Evolutionary conservation across 2,888 invertebrate species (phyloP), one percentile per base, ranked within the genome.

Genomic region (Cyclophora albipunctata): DNA sequence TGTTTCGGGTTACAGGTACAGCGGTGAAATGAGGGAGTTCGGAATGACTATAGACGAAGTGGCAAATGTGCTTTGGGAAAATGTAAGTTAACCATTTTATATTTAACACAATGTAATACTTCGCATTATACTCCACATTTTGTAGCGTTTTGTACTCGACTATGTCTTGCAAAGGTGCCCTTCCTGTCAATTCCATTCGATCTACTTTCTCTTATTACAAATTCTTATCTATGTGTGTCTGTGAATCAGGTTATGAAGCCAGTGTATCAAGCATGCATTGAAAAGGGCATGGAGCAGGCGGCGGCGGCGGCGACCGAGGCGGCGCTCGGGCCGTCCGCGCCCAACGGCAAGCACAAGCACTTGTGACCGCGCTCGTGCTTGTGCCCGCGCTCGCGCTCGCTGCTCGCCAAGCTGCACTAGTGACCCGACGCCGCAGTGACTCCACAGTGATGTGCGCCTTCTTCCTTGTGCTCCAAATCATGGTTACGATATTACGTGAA

Each of bases 21-120:
- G 96, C 73, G 98, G 98, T 42, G 97, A 98, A 80, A 91, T 96
- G 81, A 90, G 95, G 66, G 96, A 97, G 71, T 84, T 98, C 45
- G 98, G 98, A 34, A 91, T 93, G 50, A 91, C 93, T 69, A 93
- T 99, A 71, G 99, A 99, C 75, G 94, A 96, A 57, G 82, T 94
- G 56, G 98, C 98, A 3, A 94, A 93, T 65, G 84, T 92, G 58
- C 89, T 98, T 60, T 99, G 98, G 98, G 97, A 97, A 73, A 95
- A 93, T 80, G 96, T 96, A 88, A 93, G 95, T 92, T 53, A 3
- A 3, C 2, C 55, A 50, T 35, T 41, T 34, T 51, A 47, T 34
- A 46, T 7, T 7, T 3, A 40, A 5, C 20, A 40, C 7, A 40
- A 40, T 7, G 3, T 7, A 40, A 20, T 3, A 7, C 40, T 40